Evolutionary conservation across 2,113 vertebrate genomes (phyloP).

Genomic region (Sphyrna mokarran): DNA sequence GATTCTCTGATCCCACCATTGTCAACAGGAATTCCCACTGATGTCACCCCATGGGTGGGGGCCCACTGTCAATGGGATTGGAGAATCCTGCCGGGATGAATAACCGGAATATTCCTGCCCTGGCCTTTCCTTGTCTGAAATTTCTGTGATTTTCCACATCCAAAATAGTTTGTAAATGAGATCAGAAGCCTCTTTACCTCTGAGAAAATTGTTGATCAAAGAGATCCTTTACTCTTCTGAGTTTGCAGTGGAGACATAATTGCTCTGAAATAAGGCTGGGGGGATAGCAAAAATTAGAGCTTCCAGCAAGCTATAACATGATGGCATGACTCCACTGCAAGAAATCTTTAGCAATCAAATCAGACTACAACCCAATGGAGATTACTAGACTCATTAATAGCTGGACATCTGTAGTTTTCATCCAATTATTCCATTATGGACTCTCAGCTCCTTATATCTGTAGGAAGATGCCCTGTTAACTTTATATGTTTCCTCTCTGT

Average conservation of each 20-base stretch:
- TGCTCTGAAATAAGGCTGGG: not conserved
- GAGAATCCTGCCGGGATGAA: too few relatives aligned
- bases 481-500: not conserved
- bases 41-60: too few relatives aligned
- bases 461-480: not conserved
- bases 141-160: not conserved
- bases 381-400: not conserved
- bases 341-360: too few relatives aligned
- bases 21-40: too few relatives aligned
- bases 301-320: not conserved
- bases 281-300: not conserved
- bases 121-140: not conserved
- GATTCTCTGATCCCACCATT: too few relatives aligned
- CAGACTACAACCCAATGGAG: not conserved
- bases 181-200: not conserved
- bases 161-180: not conserved
- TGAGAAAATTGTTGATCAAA: not conserved
- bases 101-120: too few relatives aligned
- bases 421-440: not conserved
- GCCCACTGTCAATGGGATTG: too few relatives aligned
- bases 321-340: not conserved
- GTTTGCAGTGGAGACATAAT: not conserved
- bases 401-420: too few relatives aligned
- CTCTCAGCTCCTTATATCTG: not conserved
- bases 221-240: not conserved